Base-by-base conservation (phyloP, 1,140 invertebrate genomes). In the Teleogryllus occipitalis region DNA sequence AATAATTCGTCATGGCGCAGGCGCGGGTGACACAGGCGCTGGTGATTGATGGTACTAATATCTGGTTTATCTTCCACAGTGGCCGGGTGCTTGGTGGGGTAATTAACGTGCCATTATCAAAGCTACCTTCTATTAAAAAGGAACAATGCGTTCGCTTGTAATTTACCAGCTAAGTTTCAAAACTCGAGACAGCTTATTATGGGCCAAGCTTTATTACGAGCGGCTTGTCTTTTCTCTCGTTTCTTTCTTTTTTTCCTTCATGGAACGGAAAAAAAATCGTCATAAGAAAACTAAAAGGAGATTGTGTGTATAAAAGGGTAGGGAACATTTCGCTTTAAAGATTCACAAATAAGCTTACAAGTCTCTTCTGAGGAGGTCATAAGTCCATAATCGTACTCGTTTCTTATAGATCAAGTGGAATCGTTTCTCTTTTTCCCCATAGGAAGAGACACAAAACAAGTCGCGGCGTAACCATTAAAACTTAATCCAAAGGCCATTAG, bases 81-180 rank as follows among this genome's bases (percentile, higher is more conserved):
- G 54, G 54, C 54, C 27, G 27, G 27, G 27, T 39, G 27, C 27
- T 39, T 39, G 27, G 27, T 65, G 54, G 54, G 54, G 54, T 65
- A 65, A 65, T 65, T 65, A 65, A 65, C 54, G 54, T 65, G 54
- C 54, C 54, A 65, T 65, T 65, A 65, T 65, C 54, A 65, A 65
- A 65, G 54, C 54, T 65, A 65, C 54, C 54, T 65, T 65, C 54
- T 65, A 65, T 65, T 65, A 65, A 65, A 65, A 65, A 65, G 54
- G 54, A 65, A 65, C 54, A 65, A 65, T 65, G 54, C 10, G 54
- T 65, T 65, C 54, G 10, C 54, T 18, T 65, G 54, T 65, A 65
- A 65, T 65, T 65, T 65, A 65, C 54, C 54, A 65, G 54, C 54
- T 65, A 14, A 65, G 54, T 65, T 65, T 65, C 54, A 65, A 65